Conservation (phyloP, 2,888 invertebrate genomes). For the Drosophila multiciliata region DNA sequence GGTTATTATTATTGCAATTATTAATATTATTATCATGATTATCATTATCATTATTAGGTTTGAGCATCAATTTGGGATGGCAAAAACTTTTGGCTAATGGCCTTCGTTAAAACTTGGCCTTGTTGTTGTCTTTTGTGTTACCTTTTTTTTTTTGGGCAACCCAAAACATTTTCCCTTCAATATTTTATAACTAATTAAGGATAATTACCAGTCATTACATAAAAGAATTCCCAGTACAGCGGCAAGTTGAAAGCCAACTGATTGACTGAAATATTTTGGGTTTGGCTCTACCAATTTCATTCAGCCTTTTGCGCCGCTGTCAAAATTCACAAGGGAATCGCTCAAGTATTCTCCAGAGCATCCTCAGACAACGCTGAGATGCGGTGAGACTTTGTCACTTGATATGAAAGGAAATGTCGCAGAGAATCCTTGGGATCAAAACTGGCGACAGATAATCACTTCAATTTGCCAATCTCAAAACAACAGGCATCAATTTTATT, state of each 20-base stretch:
- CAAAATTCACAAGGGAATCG: not conserved
- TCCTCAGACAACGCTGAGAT: not conserved
- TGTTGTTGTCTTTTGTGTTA: not conserved
- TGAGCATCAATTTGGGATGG: constrained; percentile 3
- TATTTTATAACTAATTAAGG: constrained; percentile 52
- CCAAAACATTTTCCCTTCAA: constrained; percentile 36
- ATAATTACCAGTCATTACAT: constrained; percentile 48
- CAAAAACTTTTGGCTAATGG: constrained; percentile 31
- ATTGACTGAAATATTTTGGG: constrained; percentile 11
- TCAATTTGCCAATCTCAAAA: not conserved
- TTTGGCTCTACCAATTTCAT: not conserved
- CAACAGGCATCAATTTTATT: not conserved
- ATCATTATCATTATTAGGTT: constrained; percentile 10
- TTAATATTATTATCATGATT: constrained; percentile 2
- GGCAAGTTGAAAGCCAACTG: constrained; percentile 3
- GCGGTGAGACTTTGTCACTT: constrained; percentile 1
- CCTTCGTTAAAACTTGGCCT: constrained; percentile 20
- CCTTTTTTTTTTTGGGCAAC: constrained; percentile 2
- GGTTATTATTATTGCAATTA: constrained; percentile 4
- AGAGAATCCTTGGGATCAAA: not conserved
- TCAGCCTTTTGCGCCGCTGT: not conserved
- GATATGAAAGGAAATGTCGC: constrained; percentile 6
- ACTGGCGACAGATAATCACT: not conserved
- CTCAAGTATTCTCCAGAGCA: not conserved
- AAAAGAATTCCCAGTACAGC: constrained; percentile 24